phyloP scores from a whole-genome alignment of 2,797 vertebrate genomes.

The Anas bernieri region DNA sequence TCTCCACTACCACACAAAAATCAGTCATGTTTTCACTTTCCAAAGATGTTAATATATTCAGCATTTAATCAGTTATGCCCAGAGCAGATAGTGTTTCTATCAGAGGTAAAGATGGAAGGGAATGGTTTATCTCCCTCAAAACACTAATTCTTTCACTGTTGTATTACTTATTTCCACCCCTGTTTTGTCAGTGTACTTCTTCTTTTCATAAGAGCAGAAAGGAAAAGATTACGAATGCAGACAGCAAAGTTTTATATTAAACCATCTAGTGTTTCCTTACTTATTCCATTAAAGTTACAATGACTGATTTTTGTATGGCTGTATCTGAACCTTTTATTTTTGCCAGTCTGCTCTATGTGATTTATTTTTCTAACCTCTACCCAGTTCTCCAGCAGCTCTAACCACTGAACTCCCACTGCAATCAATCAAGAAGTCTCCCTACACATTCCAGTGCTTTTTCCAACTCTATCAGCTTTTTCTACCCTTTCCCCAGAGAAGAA shows the following conservation, averaged over 20 bases:
- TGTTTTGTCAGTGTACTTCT: not conserved
- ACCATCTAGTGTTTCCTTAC: not conserved
- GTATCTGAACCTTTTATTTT: not conserved
- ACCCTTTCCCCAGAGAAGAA: not conserved
- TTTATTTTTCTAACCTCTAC: constrained; percentile 36
- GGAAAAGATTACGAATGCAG: not conserved
- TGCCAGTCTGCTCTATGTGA: not conserved
- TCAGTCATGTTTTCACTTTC: not conserved
- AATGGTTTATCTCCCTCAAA: not conserved
- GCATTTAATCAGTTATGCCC: not conserved
- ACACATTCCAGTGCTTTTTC: not conserved
- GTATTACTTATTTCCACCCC: not conserved
- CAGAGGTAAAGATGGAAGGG: not conserved
- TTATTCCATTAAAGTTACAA: not conserved
- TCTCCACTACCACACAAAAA: not conserved
- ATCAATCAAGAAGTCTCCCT: constrained; percentile 34
- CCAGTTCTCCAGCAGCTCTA: not conserved
- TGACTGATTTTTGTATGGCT: not conserved
- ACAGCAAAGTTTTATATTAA: not conserved
- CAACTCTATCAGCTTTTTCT: not conserved
- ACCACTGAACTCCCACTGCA: not conserved
- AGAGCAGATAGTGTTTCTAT: not conserved
- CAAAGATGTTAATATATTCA: not conserved
- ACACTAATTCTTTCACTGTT: not conserved
- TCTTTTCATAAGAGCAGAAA: not conserved